Evolutionary conservation across 2,113 vertebrate species (phyloP).

Genomic region (Erpornis zantholeuca): DNA sequence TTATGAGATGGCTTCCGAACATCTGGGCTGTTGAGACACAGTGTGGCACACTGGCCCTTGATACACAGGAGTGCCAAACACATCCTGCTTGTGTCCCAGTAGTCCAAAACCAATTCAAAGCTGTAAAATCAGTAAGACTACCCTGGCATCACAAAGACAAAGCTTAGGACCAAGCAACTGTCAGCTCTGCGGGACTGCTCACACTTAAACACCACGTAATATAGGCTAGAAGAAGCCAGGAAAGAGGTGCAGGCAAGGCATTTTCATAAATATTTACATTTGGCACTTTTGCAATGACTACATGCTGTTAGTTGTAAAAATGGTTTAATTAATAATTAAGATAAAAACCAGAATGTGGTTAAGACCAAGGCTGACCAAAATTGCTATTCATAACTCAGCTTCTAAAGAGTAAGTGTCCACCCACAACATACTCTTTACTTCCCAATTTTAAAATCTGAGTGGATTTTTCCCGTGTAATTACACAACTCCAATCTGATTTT

Average conservation of each 20-base stretch:
- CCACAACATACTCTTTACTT: background rate
- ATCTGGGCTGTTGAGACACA: background rate
- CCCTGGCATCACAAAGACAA: background rate
- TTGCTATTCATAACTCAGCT: background rate
- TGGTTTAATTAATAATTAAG: background rate
- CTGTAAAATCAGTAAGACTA: background rate
- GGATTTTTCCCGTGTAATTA: background rate
- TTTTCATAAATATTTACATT: background rate
- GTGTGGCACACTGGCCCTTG: background rate
- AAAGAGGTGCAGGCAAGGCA: background rate
- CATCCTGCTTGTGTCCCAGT: background rate
- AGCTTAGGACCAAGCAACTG: no score
- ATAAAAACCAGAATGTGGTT: background rate
- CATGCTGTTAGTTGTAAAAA: background rate
- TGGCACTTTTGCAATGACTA: background rate
- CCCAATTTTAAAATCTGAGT: background rate
- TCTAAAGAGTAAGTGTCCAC: background rate
- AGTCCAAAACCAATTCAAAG: background rate
- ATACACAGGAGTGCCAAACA: background rate
- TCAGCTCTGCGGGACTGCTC: background rate
- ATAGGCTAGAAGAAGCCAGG: background rate
- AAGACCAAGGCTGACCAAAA: background rate
- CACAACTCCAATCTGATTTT: background rate
- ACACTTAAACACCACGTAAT: fast-evolving
- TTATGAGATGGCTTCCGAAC: background rate